Conservation (phyloP, 2,888 invertebrate species). For the Drymonia ruficornis region DNA sequence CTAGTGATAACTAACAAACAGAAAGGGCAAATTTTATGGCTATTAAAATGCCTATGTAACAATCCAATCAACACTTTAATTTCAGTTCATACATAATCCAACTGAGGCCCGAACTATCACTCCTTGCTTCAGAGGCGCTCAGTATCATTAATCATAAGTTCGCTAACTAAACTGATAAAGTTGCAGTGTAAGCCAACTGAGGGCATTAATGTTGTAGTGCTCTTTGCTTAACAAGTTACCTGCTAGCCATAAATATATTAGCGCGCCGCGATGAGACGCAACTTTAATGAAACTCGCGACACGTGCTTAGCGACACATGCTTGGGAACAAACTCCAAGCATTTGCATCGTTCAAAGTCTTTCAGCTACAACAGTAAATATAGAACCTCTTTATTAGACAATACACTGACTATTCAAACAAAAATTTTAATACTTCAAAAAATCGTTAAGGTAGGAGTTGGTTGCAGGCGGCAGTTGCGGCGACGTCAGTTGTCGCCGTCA, state of each 20-base stretch:
- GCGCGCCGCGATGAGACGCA: constrained; percentile 39
- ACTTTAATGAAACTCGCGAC: constrained; percentile 52
- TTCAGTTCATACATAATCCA: constrained; percentile 17
- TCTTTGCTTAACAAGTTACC: constrained; percentile 57
- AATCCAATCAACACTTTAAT: constrained; percentile 1
- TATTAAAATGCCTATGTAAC: not conserved
- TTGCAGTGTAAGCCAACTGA: constrained; percentile 57
- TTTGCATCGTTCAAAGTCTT: not conserved
- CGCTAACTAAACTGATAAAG: constrained; percentile 53
- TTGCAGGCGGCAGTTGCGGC: too few relatives aligned
- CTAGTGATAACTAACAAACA: too few relatives aligned
- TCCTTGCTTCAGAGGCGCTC: constrained; percentile 40
- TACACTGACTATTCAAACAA: too few relatives aligned
- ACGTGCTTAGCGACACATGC: constrained; percentile 40
- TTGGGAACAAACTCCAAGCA: constrained; percentile 15
- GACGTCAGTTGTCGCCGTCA: too few relatives aligned
- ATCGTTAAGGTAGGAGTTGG: too few relatives aligned
- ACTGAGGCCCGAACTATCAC: constrained; percentile 33
- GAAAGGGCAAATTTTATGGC: too few relatives aligned
- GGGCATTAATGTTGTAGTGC: constrained; percentile 63
- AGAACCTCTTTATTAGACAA: too few relatives aligned
- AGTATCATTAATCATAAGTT: constrained; percentile 64
- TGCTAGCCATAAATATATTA: constrained; percentile 64
- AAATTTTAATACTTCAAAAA: too few relatives aligned
- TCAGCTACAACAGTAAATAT: too few relatives aligned